These are phyloP conservation scores for Athene noctua DNA, from an alignment of 2,113 vertebrate genomes.

Conservation along the genomic window DNA sequence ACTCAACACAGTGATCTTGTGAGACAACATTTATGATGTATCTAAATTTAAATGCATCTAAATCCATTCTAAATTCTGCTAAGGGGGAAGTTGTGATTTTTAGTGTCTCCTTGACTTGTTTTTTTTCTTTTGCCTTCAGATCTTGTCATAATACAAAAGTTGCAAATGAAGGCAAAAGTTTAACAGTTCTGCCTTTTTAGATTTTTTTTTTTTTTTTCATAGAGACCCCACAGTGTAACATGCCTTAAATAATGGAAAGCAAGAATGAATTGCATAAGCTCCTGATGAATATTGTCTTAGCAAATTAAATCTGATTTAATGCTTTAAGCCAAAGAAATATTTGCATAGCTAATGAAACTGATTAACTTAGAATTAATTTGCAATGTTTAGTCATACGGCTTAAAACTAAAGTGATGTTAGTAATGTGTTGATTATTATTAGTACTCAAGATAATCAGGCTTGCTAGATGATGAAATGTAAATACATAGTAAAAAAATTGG, in stretches of 20 bases:
- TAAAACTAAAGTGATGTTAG: conserved; percentile 60
- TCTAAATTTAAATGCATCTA: neutral
- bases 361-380: conserved; percentile 68
- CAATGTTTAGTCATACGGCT: conserved; percentile 44
- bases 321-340: conserved; percentile 59
- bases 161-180: neutral
- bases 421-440: conserved; percentile 70
- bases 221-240: neutral
- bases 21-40: neutral
- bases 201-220: neutral
- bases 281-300: conserved; percentile 22
- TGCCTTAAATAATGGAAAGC: conserved; percentile 15
- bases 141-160: neutral
- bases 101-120: neutral
- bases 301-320: conserved; percentile 65
- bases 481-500: conserved; percentile 34
- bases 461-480: conserved; percentile 71
- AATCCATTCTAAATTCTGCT: neutral
- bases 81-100: neutral
- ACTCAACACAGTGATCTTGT: neutral
- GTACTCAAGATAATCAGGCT: conserved; percentile 62
- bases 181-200: neutral
- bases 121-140: neutral
- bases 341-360: conserved; percentile 64
- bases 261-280: conserved; percentile 16